These are phyloP conservation scores for Pachyuromys duprasi DNA, from an alignment of 2,797 vertebrate genomes.

Conservation along the genomic window DNA sequence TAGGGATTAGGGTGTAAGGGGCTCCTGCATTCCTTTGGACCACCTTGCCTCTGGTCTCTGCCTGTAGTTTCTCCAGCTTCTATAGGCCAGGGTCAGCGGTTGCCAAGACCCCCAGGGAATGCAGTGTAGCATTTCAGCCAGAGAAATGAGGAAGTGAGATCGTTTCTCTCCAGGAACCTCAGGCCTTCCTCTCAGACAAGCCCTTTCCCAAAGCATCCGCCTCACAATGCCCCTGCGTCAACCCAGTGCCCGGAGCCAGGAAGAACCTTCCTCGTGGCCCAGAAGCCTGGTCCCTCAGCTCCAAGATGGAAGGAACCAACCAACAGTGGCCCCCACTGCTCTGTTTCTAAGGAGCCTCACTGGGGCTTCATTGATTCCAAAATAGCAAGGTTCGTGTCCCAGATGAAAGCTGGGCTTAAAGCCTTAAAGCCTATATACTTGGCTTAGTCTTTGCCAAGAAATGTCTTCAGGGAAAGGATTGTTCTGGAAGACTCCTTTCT, in stretches of 20 bases:
- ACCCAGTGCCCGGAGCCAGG: conserved; percentile 26
- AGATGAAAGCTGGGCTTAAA: neutral
- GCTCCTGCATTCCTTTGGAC: conserved; percentile 63
- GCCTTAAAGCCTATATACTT: neutral
- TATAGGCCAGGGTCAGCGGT: neutral
- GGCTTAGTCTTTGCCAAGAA: neutral
- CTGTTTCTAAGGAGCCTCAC: neutral
- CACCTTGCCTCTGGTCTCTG: conserved; percentile 25
- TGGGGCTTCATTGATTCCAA: neutral
- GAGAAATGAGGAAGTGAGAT: conserved; percentile 63
- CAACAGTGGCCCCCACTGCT: neutral
- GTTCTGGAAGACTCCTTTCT: neutral
- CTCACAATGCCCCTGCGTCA: conserved; percentile 1
- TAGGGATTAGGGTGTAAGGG: conserved; percentile 57
- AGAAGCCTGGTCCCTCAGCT: neutral
- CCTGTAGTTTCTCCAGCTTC: neutral
- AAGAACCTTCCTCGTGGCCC: neutral
- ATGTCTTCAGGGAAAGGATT: neutral
- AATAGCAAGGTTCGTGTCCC: fast-evolving
- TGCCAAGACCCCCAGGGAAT: neutral
- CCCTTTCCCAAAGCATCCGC: neutral
- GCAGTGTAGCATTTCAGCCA: neutral
- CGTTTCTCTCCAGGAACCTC: conserved; percentile 61
- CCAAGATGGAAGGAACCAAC: neutral
- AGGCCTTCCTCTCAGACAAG: conserved; percentile 61